These are phyloP conservation scores for Sylvicola fuscatus DNA, from an alignment of 2,888 invertebrate species.

Conservation along the genomic window DNA sequence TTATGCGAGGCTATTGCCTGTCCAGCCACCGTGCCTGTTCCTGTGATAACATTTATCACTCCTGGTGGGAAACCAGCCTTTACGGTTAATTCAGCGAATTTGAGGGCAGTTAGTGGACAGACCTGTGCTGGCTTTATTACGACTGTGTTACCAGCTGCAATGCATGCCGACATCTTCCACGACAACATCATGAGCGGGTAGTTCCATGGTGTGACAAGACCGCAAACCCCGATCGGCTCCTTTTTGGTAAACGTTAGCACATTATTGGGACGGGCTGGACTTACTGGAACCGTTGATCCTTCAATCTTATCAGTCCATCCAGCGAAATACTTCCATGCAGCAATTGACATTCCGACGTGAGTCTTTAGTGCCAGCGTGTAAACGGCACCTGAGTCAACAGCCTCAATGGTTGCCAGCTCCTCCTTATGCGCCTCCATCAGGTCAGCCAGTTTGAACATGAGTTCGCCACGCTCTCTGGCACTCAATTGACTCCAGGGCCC, in stretches of 20 bases:
- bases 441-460: slow-evolving; percentile 77
- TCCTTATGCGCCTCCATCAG: slow-evolving; percentile 89
- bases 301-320: slow-evolving; percentile 95
- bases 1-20: slow-evolving; percentile 77
- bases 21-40: slow-evolving; percentile 60
- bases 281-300: slow-evolving; percentile 79
- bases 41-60: slow-evolving; percentile 83
- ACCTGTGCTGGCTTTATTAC: slow-evolving; percentile 88
- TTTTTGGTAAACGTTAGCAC: slow-evolving; percentile 74
- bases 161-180: slow-evolving; percentile 96
- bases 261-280: slow-evolving; percentile 75
- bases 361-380: slow-evolving; percentile 93
- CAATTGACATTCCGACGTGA: slow-evolving; percentile 94
- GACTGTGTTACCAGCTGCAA: slow-evolving; percentile 92
- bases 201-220: slow-evolving; percentile 90
- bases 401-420: slow-evolving; percentile 85
- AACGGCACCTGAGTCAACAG: slow-evolving; percentile 87
- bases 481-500: slow-evolving; percentile 93
- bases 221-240: slow-evolving; percentile 87
- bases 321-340: slow-evolving; percentile 91
- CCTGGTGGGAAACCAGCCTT: slow-evolving; percentile 89
- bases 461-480: slow-evolving; percentile 68
- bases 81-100: slow-evolving; percentile 79
- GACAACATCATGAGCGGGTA: slow-evolving; percentile 97
- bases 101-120: slow-evolving; percentile 82